Conservation (phyloP, 2,797 vertebrate genomes). For the Pseudomugil gertrudae region DNA sequence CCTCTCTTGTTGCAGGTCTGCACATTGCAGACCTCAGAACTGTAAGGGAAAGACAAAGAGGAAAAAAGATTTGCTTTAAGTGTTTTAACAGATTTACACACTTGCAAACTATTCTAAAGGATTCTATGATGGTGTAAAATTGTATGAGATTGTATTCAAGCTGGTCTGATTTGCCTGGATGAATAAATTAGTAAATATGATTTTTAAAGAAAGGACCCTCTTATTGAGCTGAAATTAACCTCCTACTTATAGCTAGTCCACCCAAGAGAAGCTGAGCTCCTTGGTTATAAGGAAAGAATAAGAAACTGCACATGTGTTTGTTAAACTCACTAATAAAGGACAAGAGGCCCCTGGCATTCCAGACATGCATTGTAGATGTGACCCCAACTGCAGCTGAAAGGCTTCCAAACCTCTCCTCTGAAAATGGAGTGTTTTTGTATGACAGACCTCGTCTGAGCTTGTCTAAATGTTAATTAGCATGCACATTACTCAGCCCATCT, state of each 20-base stretch:
- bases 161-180: background rate
- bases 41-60: no score
- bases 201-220: background rate
- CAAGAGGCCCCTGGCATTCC: constrained; percentile 13
- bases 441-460: no score
- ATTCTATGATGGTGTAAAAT: background rate
- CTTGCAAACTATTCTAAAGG: background rate
- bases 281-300: background rate
- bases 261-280: constrained; percentile 10
- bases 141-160: background rate
- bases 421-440: constrained; percentile 29
- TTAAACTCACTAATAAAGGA: constrained; percentile 27
- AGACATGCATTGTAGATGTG: constrained; percentile 26
- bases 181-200: background rate
- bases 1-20: no score
- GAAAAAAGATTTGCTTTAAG: no score
- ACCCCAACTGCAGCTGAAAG: constrained; percentile 11
- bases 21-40: no score
- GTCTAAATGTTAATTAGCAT: constrained; percentile 36
- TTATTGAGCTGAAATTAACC: background rate
- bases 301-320: constrained; percentile 31
- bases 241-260: constrained; percentile 11
- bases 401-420: constrained; percentile 26
- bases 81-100: no score
- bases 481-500: constrained; percentile 25